A percentile compares a stretch with the other conserved stretches of the same genome.
Conservation (phyloP, 2,888 invertebrate species). For the Tetragonisca angustula region DNA sequence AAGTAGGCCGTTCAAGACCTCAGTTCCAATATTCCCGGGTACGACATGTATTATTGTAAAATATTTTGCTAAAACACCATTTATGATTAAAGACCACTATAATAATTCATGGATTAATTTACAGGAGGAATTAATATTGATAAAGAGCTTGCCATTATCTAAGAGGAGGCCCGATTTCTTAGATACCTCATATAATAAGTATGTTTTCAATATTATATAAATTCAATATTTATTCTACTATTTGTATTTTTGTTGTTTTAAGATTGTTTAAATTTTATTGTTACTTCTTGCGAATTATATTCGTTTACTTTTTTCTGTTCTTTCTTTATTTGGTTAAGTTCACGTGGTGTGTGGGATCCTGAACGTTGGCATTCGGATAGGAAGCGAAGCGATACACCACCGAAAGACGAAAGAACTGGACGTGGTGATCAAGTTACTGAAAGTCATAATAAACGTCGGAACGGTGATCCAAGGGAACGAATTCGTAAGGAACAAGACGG, state of each 20-base stretch:
- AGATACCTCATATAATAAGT: slow-evolving; percentile 86
- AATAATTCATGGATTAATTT: slow-evolving; percentile 81
- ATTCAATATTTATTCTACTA: not conserved
- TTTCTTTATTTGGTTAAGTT: slow-evolving; percentile 73
- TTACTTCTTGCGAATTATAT: slow-evolving; percentile 14
- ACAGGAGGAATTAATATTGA: slow-evolving; percentile 89
- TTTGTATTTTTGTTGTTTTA: not conserved
- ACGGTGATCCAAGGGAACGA: slow-evolving; percentile 90
- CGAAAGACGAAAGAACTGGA: slow-evolving; percentile 86
- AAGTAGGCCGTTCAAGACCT: slow-evolving; percentile 82
- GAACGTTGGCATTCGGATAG: slow-evolving; percentile 86
- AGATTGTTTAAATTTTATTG: not conserved
- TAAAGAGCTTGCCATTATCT: slow-evolving; percentile 89
- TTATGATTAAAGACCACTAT: not conserved
- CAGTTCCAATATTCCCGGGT: slow-evolving; percentile 83
- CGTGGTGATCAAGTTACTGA: slow-evolving; percentile 83
- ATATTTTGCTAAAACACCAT: not conserved
- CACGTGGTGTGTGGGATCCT: slow-evolving; percentile 85
- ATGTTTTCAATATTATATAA: slow-evolving; percentile 70
- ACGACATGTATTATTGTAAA: slow-evolving; percentile 20
- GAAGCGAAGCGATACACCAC: slow-evolving; percentile 87
- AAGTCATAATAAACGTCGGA: slow-evolving; percentile 84
- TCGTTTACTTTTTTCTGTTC: not conserved
- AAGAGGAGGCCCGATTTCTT: slow-evolving; percentile 90
- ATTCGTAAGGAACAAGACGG: slow-evolving; percentile 93